Evolutionary conservation across 2,888 invertebrate species (phyloP).

Genomic region (Hirtodrosophila trivittata): DNA sequence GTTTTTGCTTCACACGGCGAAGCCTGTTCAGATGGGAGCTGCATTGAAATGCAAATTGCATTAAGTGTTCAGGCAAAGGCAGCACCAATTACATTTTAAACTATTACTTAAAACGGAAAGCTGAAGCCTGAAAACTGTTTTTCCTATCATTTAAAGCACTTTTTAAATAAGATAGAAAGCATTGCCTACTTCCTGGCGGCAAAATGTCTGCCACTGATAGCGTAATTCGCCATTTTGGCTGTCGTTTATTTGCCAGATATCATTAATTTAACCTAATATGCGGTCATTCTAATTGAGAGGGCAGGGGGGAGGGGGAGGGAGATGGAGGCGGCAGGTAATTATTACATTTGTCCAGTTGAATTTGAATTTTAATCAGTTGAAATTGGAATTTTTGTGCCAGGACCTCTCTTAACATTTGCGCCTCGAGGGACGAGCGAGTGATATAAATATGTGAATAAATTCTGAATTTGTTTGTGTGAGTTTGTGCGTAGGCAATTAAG

Average conservation of each 20-base stretch:
- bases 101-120: no score
- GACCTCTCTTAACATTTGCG: constrained; percentile 3
- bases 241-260: constrained; percentile 21
- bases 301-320: background rate
- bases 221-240: constrained; percentile 13
- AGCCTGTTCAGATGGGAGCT: constrained; percentile 14
- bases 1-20: constrained; percentile 35
- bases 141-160: no score
- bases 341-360: constrained; percentile 46
- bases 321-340: constrained; percentile 13
- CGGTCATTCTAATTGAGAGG: constrained; percentile 37
- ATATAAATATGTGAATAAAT: constrained; percentile 37
- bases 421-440: constrained; percentile 16
- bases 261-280: constrained; percentile 25
- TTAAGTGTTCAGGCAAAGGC: constrained; percentile 46
- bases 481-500: constrained; percentile 32
- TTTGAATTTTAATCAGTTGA: constrained; percentile 64
- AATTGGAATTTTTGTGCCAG: constrained; percentile 46
- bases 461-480: background rate
- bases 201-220: background rate
- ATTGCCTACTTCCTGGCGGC: constrained; percentile 16
- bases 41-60: constrained; percentile 67
- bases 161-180: no score
- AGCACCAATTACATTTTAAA: background rate
- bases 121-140: no score